Base-by-base conservation (phyloP, 2,888 invertebrate species). In the Amblyjoppa proteus region DNA sequence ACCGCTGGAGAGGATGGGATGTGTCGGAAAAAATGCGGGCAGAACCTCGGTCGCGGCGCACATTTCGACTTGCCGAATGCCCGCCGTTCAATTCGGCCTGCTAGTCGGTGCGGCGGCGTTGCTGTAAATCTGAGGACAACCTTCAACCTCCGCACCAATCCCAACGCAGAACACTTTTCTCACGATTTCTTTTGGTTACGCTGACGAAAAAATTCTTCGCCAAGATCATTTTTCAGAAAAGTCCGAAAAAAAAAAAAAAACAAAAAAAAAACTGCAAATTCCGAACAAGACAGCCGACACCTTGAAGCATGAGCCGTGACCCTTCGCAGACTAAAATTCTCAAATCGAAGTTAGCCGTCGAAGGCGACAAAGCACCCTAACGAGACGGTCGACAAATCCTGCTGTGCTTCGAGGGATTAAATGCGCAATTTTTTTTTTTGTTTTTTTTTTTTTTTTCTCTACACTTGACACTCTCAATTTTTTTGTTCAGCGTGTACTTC, bases 1-100 rank as follows among this genome's bases (percentile, higher is more conserved):
- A 95, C 98, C 98, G 0, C 94, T 97, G 85, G 97, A 97, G 88
- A 96, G 96, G 93, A 97, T 98, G 97, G 97, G 96, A 92, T 98
- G 98, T 95, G 96, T 96, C 87, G 96, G 97, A 91, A 97, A 97
- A 94, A 95, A 90, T 75, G 88, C 89, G 6, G 92, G 90, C 82
- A 91, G 89, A 88, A 92, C 90, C 56, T 91, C 90, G 81, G 85
- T 88, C 2, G 74, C 86, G 11, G 75, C 84, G 49, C 6, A 61
- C 0, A 34, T 74, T 9, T 81, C 85, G 4, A 82, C 64, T 13
- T 73, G 76, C 25, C 80, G 68, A 28, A 49, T 74, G 1, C 68
- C 82, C 38, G 51, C 80, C 69, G 31, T 81, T 38, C 82, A 86
- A 75, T 84, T 85, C n/a, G 41, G 66, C 77, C 68, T 87, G 49